Base-by-base conservation (phyloP, 2,113 vertebrate species). In the Rhabdomys dilectus region DNA sequence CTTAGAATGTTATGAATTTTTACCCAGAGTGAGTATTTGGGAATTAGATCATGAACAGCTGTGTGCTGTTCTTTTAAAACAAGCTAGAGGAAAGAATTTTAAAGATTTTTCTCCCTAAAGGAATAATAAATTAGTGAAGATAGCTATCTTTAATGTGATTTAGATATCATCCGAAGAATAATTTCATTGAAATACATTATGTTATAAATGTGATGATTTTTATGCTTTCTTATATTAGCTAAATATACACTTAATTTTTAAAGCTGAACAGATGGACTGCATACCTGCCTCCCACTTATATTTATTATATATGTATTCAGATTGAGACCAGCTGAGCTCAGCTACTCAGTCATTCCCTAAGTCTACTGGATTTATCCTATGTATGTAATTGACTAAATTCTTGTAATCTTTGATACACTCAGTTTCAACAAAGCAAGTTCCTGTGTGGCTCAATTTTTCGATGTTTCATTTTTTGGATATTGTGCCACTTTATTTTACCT, bases 401-500 rank as follows among this genome's bases (percentile, higher is more conserved):
- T 9, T 66, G 78, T 86, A 72, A 73, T 9, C 16, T 31, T 94
- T 75, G 60, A 31, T 81, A 51, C 16, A 22, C 81, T 75, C 26
- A 68, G n/a, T 72, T 93, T 91, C 53, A 88, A 39, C 60, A 93
- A 93, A 91, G n/a, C 12, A 24, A 56, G 29, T 70, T 91, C 68
- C 48, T 64, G 15, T 34, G 7, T 82, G 36, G 13, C 24, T 82
- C 88, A 91, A 72, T 7, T 48, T 60, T 39, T 82, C 84, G 29
- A 56, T 95, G 36, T 88, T 93, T 84, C 76, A 53, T 93, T 10
- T 17, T 87, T 91, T 56, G 82, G 77, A 34, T 34, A 34, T 66
- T 64, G 42, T 29, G 42, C 9, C 84, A 66, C 4, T 31, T 19
- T 31, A 31, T n/a, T 66, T 86, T 86, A 60, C 60, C 29, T 66